phyloP scores from a whole-genome alignment of 2,113 vertebrate species.

The Lophius piscatorius region DNA sequence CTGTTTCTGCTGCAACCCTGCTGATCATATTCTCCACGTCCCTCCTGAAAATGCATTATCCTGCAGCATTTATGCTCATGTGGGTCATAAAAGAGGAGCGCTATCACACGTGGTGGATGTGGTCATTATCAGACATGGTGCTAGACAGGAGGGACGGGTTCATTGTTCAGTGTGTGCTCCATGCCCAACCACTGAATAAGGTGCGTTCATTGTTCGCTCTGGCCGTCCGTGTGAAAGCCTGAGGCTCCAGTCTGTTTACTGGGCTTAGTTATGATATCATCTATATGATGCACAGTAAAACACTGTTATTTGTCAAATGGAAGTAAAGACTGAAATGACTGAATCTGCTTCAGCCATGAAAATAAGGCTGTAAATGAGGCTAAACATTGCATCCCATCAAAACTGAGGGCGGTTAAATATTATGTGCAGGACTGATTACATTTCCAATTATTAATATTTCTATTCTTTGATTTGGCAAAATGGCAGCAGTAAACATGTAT shows the following conservation, averaged over 20 bases:
- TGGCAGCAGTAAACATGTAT: conserved; percentile 39
- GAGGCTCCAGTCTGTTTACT: conserved; percentile 28
- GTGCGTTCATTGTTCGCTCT: conserved; percentile 74
- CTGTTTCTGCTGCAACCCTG: conserved; percentile 12
- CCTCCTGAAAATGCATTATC: conserved; percentile 44
- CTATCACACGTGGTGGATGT: conserved; percentile 61
- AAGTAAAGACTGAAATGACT: conserved; percentile 32
- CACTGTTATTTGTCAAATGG: conserved; percentile 22
- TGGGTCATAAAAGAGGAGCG: conserved; percentile 64
- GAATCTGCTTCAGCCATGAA: conserved; percentile 21
- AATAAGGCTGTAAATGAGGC: conserved; percentile 26
- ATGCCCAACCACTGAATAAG: conserved; percentile 66
- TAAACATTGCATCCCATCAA: conserved; percentile 31
- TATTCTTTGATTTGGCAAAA: conserved; percentile 18
- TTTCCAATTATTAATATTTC: not conserved
- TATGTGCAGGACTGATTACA: not conserved
- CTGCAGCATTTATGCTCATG: conserved; percentile 58
- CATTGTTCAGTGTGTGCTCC: conserved; percentile 66
- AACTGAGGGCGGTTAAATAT: not conserved
- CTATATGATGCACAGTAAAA: conserved; percentile 17
- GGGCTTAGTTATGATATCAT: conserved; percentile 20
- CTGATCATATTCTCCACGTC: conserved; percentile 58
- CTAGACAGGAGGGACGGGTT: conserved; percentile 69
- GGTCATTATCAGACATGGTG: conserved; percentile 75
- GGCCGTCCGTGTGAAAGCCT: conserved; percentile 28